These are phyloP conservation scores for Gambusia affinis DNA, from an alignment of 2,113 vertebrate species.

Conservation along the genomic window DNA sequence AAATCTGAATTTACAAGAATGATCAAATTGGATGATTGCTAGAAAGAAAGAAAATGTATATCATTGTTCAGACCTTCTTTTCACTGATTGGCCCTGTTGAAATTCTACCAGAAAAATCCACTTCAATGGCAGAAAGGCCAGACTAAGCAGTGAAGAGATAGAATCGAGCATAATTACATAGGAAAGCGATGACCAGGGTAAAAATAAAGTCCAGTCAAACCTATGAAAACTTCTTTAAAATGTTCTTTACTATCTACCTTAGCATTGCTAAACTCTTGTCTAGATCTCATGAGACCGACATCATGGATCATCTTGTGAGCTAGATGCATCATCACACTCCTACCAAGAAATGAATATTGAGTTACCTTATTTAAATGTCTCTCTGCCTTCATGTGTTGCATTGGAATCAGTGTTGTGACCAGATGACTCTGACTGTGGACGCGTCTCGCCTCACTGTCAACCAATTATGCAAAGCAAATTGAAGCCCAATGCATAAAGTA, in stretches of 20 bases:
- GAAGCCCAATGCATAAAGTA: constrained; percentile 58
- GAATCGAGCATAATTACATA: too few species aligned
- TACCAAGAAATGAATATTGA: not conserved
- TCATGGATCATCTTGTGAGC: not conserved
- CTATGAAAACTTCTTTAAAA: too few species aligned
- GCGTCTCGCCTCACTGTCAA: not conserved
- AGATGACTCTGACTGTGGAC: not conserved
- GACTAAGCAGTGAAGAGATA: too few species aligned
- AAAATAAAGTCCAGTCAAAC: too few species aligned
- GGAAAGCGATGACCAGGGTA: too few species aligned
- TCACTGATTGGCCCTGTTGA: too few species aligned
- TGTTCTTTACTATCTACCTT: not conserved
- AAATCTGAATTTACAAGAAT: too few species aligned
- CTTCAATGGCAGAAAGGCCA: too few species aligned
- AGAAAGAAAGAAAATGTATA: too few species aligned
- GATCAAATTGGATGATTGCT: too few species aligned
- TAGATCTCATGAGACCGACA: not conserved
- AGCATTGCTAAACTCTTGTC: not conserved
- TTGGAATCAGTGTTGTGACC: constrained; percentile 31
- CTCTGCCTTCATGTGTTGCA: constrained; percentile 29
- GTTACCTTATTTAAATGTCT: constrained; percentile 30
- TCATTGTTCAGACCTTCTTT: too few species aligned
- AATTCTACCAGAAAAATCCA: too few species aligned
- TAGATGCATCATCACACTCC: not conserved
- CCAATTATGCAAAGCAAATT: constrained; percentile 34